Conservation (phyloP, 2,888 invertebrate species). For the Sipha maydis region DNA sequence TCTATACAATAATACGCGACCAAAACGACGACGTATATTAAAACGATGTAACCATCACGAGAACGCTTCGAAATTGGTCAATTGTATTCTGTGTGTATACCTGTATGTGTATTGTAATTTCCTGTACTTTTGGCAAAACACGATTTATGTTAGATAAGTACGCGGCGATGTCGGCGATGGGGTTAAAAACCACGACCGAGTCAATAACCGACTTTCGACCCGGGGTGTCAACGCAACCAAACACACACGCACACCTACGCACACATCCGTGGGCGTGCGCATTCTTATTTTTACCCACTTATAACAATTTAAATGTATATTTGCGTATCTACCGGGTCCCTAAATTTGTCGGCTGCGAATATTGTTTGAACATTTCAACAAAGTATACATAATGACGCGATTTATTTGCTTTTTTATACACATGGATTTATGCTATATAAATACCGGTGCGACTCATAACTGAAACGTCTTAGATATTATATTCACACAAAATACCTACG, state of each 20-base stretch:
- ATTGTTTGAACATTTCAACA: neutral
- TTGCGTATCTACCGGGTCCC: neutral
- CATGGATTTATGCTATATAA: no score
- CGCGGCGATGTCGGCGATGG: constrained; percentile 11
- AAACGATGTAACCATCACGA: constrained; percentile 25
- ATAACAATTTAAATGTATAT: neutral
- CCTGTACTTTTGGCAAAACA: constrained; percentile 18
- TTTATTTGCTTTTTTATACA: neutral
- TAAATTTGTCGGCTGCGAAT: neutral
- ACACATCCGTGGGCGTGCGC: neutral
- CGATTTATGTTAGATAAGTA: neutral
- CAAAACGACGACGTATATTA: constrained; percentile 40
- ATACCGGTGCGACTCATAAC: no score
- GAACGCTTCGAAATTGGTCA: constrained; percentile 45
- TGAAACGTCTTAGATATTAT: neutral
- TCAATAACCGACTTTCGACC: constrained; percentile 52
- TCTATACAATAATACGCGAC: constrained; percentile 3
- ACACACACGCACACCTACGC: constrained; percentile 30
- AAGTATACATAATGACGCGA: neutral
- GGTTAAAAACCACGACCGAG: constrained; percentile 15
- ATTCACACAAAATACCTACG: neutral
- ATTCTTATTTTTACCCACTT: neutral
- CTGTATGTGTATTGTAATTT: neutral
- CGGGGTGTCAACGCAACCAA: constrained; percentile 49
- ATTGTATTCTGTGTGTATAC: neutral